These are phyloP conservation scores for Pristionchus pacificus DNA, from an alignment of 1,140 invertebrate genomes.

Conservation along the genomic window DNA sequence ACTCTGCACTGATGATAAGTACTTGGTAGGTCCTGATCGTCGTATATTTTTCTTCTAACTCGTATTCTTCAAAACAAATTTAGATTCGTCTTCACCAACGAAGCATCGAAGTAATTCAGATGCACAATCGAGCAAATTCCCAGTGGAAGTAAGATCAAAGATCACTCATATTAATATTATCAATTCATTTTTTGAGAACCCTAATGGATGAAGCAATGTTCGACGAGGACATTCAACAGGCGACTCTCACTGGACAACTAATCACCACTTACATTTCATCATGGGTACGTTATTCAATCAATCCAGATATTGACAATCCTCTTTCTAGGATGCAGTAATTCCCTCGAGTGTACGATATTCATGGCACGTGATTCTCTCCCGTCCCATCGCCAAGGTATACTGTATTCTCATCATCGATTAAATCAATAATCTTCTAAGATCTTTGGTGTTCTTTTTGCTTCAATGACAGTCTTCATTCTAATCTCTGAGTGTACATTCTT, in stretches of 20 bases:
- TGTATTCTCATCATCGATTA: slow-evolving; percentile 53
- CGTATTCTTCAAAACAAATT: slow-evolving; percentile 16
- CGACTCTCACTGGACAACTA: slow-evolving; percentile 27
- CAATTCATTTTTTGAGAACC: slow-evolving; percentile 59
- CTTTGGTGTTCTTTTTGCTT: slow-evolving; percentile 70
- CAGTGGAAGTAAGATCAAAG: slow-evolving; percentile 69
- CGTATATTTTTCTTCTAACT: slow-evolving; percentile 3
- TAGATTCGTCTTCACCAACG: slow-evolving; percentile 71
- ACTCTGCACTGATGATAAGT: slow-evolving; percentile 18
- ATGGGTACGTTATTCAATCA: no score
- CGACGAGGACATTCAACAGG: slow-evolving; percentile 75
- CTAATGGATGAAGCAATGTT: slow-evolving; percentile 71
- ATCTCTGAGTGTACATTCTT: slow-evolving; percentile 99
- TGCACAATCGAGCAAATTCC: slow-evolving; percentile 71
- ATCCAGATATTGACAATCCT: no score
- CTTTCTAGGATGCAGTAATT: neutral
- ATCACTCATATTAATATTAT: neutral
- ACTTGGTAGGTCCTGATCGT: slow-evolving; percentile 33
- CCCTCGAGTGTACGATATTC: slow-evolving; percentile 23
- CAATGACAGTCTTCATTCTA: slow-evolving; percentile 82
- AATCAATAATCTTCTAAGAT: slow-evolving; percentile 72
- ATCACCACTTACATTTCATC: neutral
- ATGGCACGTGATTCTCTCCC: slow-evolving; percentile 43
- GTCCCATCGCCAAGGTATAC: slow-evolving; percentile 36
- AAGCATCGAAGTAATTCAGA: slow-evolving; percentile 62